phyloP scores from a whole-genome alignment of 1,140 invertebrate species.

The Aphidius gifuensis region DNA sequence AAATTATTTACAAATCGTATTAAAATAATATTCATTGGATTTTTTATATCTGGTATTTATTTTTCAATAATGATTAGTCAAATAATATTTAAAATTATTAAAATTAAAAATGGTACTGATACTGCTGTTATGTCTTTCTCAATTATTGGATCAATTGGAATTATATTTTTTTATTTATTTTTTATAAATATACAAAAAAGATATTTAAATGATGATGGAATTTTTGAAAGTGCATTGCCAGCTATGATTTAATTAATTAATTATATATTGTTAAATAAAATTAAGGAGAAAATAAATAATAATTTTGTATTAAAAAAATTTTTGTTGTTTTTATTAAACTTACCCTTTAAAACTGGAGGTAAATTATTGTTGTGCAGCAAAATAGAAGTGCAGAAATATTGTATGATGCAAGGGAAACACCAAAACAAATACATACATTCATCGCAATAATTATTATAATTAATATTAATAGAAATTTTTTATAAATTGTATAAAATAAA shows the following conservation, averaged over 20 bases:
- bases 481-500: too few species aligned
- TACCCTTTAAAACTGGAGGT: constrained; percentile 52
- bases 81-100: constrained; percentile 17
- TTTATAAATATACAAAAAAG: constrained; percentile 12
- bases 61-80: constrained; percentile 22
- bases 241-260: too few species aligned
- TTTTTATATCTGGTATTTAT: constrained; percentile 25
- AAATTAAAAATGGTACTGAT: constrained; percentile 14
- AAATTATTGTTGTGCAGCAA: constrained; percentile 44
- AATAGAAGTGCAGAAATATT: constrained; percentile 48
- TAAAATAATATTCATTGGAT: constrained; percentile 20
- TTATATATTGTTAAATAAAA: too few species aligned
- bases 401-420: constrained; percentile 48
- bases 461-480: background rate
- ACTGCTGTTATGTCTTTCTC: constrained; percentile 24
- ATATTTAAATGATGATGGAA: background rate
- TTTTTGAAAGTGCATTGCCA: background rate
- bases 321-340: constrained; percentile 31
- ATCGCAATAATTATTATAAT: too few species aligned
- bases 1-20: constrained; percentile 28
- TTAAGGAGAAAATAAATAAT: constrained; percentile 13
- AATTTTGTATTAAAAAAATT: constrained; percentile 7
- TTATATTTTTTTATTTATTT: constrained; percentile 24
- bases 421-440: constrained; percentile 49
- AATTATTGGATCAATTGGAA: constrained; percentile 22